Percentiles rank a stretch among this genome's conserved stretches.
phyloP scores from a whole-genome alignment of 2,113 vertebrate genomes.

The Clupea harengus region DNA sequence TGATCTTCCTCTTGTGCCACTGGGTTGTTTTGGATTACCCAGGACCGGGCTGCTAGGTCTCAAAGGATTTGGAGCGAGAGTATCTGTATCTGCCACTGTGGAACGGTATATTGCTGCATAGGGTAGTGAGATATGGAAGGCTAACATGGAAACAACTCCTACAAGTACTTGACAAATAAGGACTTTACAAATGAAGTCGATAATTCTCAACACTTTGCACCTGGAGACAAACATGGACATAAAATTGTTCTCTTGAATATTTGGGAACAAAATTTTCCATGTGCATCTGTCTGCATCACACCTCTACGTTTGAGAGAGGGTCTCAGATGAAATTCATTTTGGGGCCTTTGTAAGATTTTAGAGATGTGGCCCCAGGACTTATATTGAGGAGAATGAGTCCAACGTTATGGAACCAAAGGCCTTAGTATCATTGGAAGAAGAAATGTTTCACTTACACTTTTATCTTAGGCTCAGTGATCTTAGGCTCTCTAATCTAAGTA shows the following conservation, averaged over 20 bases:
- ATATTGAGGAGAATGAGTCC: not conserved
- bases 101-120: not conserved
- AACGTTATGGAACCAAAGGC: not conserved
- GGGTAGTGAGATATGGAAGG: not conserved
- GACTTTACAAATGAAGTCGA: not conserved
- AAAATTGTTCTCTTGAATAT: not conserved
- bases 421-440: not conserved
- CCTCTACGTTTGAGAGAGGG: not conserved
- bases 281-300: not conserved
- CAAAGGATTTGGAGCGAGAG: constrained; percentile 28
- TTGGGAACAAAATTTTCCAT: not conserved
- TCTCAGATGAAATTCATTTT: not conserved
- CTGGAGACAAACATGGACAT: not conserved
- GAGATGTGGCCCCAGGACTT: not conserved
- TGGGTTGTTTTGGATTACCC: constrained; percentile 40
- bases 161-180: not conserved
- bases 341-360: not conserved
- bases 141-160: not conserved
- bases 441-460: not conserved
- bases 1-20: constrained; percentile 14
- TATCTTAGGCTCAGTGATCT: not conserved
- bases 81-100: constrained; percentile 19
- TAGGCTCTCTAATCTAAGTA: not conserved
- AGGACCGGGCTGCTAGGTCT: constrained; percentile 9
- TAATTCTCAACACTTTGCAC: not conserved